These are phyloP conservation scores for Rhea americana DNA, from an alignment of 2,113 vertebrate species.

Conservation along the genomic window DNA sequence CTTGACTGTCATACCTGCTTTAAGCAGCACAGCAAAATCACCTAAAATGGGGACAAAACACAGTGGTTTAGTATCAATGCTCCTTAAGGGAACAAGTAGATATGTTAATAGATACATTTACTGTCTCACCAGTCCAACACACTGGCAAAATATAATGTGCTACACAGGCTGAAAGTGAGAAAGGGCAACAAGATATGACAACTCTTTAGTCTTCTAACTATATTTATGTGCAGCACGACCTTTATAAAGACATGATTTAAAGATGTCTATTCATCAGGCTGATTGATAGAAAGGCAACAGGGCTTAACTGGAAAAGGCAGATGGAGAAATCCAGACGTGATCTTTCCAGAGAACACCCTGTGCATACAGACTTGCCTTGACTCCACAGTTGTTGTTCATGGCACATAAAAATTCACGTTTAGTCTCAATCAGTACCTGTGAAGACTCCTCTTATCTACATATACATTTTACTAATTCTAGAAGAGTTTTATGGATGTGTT, in stretches of 20 bases:
- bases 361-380: neutral
- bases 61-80: neutral
- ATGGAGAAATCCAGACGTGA: neutral
- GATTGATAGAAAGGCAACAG: neutral
- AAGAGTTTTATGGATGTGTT: neutral
- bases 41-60: conserved; percentile 72
- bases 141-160: neutral
- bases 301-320: neutral
- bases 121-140: neutral
- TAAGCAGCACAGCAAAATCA: conserved; percentile 97
- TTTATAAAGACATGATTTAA: neutral
- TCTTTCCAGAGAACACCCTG: neutral
- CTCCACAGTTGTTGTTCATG: neutral
- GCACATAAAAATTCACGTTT: neutral
- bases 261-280: neutral
- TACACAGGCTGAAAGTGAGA: neutral
- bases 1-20: conserved; percentile 96
- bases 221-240: fast-evolving
- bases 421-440: neutral
- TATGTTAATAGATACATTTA: neutral
- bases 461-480: neutral
- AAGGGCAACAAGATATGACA: neutral
- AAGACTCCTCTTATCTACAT: neutral
- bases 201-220: neutral
- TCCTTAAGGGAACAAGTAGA: fast-evolving